Evolutionary conservation across 2,888 invertebrate species (phyloP), one percentile per base, ranked within the genome.

Genomic region (Tachystola acroxantha): DNA sequence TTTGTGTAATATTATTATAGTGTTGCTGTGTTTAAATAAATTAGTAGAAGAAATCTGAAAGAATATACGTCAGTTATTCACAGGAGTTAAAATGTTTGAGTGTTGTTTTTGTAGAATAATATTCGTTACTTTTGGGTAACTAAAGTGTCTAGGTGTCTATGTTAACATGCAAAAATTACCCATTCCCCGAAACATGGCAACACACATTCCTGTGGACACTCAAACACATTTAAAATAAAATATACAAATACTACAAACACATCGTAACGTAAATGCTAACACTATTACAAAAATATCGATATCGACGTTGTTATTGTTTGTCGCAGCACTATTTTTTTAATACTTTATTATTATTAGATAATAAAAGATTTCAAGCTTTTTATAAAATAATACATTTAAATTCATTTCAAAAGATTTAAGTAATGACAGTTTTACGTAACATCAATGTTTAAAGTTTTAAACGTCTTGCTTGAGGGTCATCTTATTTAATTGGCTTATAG

Each of bases 191-290:
- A 70, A 78, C 69, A 76, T 72, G 48, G 63, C 62, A 79, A 81
- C 79, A 84, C 67, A 73, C 82, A 85, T 81, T 81, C 79, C 79
- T 73, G 82, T 76, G 76, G 69, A 77, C 80, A 82, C 75, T 70
- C 71, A 74, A 76, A 79, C 73, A 78, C 69, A 64, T 60, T 65
- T 65, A 71, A 68, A 24, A 41, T 37, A 20, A 30, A n/a, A 34
- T 28, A 32, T 28, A 26, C 27, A 34, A 34, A n/a, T 22, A 26
- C 31, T 37, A 34, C 36, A 39, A 42, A 39, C 34, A 42, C 39
- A 39, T 39, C 27, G 24, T 22, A 9, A 9, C n/a, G n/a, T n/a
- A n/a, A n/a, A n/a, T n/a, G n/a, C n/a, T n/a, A n/a, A n/a, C n/a
- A n/a, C n/a, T 25, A 25, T 5, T 30, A 24, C 22, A 24, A 13